Conservation (phyloP, 2,113 vertebrate genomes). For the Aspidoscelis tigris region DNA sequence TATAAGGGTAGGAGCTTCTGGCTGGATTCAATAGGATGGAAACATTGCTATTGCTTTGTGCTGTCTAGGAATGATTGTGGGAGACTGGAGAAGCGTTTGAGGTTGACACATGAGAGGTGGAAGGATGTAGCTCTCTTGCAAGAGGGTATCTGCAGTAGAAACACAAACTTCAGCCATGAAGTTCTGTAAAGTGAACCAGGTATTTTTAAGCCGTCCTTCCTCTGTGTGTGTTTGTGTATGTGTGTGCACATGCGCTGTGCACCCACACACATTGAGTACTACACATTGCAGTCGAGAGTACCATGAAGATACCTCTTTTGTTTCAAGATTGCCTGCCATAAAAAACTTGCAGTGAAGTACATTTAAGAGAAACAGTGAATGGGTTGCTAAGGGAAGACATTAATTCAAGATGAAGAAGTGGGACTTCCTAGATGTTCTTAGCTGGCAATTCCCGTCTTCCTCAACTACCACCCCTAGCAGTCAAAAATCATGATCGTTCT, state of each 20-base stretch:
- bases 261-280: too few relatives aligned
- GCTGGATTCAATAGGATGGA: not conserved
- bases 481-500: not conserved
- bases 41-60: not conserved
- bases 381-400: not conserved
- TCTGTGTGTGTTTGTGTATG: not conserved
- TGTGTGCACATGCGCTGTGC: not conserved
- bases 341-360: too few relatives aligned
- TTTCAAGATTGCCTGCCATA: too few relatives aligned
- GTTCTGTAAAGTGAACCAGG: constrained; percentile 44
- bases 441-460: not conserved
- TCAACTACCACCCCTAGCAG: not conserved
- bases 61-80: constrained; percentile 24
- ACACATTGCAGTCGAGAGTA: too few relatives aligned
- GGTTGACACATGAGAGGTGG: constrained; percentile 36
- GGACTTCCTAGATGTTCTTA: not conserved
- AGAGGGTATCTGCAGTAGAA: not conserved
- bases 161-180: not conserved
- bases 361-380: too few relatives aligned
- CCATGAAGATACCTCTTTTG: too few relatives aligned
- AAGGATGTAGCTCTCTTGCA: constrained; percentile 28
- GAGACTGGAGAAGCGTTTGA: not conserved
- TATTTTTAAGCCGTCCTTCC: not conserved
- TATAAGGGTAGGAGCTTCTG: too few relatives aligned
- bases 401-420: not conserved